Conservation (phyloP, 2,113 vertebrate genomes). For the Peromyscus californicus region DNA sequence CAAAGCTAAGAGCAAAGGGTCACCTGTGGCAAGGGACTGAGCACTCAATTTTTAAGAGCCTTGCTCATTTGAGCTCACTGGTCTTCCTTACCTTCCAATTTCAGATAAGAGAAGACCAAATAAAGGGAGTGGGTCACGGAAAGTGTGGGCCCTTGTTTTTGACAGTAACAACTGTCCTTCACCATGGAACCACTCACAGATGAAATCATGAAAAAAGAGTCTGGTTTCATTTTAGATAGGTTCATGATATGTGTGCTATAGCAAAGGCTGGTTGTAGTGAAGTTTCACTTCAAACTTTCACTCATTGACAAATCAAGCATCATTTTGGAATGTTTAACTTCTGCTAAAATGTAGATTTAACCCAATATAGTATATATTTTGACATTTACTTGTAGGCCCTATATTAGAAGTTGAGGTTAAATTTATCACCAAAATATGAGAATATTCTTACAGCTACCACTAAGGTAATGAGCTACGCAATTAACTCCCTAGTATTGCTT, state of each 20-base stretch:
- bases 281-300: conserved; percentile 81
- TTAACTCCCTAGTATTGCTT: conserved; percentile 75
- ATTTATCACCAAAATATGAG: conserved; percentile 78
- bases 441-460: conserved; percentile 80
- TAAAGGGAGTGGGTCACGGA: conserved; percentile 63
- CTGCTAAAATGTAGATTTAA: conserved; percentile 81
- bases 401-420: conserved; percentile 84
- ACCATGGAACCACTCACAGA: conserved; percentile 77
- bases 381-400: conserved; percentile 81
- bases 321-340: conserved; percentile 79
- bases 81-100: conserved; percentile 32
- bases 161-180: conserved; percentile 74
- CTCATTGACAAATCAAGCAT: conserved; percentile 87
- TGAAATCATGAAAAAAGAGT: conserved; percentile 84
- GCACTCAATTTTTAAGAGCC: neutral
- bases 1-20: neutral
- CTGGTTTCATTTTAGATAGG: conserved; percentile 86
- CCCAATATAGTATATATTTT: conserved; percentile 77
- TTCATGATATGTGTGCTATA: conserved; percentile 81
- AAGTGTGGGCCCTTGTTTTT: conserved; percentile 78
- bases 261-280: conserved; percentile 78
- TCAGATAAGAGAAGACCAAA: neutral
- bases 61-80: conserved; percentile 18
- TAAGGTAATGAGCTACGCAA: conserved; percentile 80
- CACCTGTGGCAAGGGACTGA: neutral